A percentile compares a stretch with the other conserved stretches of the same genome.
These are phyloP conservation scores for Drosophila differens DNA, from an alignment of 2,888 invertebrate genomes.

Conservation along the genomic window DNA sequence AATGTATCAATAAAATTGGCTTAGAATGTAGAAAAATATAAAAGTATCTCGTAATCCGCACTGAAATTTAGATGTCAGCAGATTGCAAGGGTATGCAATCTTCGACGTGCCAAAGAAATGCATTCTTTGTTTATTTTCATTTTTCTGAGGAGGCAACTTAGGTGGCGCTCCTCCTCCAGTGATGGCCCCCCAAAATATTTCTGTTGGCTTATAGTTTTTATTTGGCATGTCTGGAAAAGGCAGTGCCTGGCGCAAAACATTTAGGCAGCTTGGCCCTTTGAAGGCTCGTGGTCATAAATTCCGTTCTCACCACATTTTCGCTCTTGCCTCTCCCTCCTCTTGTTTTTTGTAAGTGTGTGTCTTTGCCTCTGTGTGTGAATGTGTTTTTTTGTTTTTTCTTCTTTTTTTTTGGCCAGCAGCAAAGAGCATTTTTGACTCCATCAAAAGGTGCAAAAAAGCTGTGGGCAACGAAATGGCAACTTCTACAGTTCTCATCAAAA, in stretches of 20 bases:
- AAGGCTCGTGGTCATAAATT: constrained; percentile 81
- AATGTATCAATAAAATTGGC: neutral
- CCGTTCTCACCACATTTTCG: constrained; percentile 80
- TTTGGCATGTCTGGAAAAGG: constrained; percentile 48
- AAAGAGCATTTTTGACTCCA: constrained; percentile 55
- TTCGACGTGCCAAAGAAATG: neutral
- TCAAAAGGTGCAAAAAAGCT: constrained; percentile 56
- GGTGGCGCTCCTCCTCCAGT: neutral
- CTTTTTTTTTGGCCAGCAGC: constrained; percentile 43
- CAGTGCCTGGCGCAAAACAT: constrained; percentile 53
- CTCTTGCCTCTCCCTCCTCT: constrained; percentile 18
- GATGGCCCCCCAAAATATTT: constrained; percentile 25
- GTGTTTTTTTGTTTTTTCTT: constrained; percentile 17
- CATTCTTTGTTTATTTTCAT: constrained; percentile 8
- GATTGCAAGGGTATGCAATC: neutral
- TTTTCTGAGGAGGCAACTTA: constrained; percentile 14
- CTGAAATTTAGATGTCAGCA: neutral
- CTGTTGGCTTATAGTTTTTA: constrained; percentile 55
- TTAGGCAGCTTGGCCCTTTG: constrained; percentile 75
- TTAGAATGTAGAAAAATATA: neutral
- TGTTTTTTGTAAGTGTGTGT: constrained; percentile 12
- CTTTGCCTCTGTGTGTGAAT: neutral
- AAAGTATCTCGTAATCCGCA: neutral
- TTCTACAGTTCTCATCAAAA: constrained; percentile 1
- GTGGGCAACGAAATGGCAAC: constrained; percentile 37